Evolutionary conservation across 2,888 invertebrate genomes (phyloP).

Genomic region (Pterostichus niger): DNA sequence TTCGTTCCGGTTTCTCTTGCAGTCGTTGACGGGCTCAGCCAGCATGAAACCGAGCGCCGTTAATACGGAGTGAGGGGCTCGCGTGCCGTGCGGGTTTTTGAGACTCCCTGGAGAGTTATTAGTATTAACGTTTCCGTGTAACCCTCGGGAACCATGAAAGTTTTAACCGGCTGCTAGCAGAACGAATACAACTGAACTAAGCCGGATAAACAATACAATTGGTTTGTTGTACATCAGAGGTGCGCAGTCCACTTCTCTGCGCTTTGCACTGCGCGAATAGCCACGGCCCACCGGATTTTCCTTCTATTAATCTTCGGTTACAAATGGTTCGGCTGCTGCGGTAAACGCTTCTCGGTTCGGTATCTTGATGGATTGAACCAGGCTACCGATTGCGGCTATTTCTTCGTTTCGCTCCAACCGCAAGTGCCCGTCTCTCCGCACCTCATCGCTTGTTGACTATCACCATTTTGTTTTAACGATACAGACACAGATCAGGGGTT

Average conservation of each 20-base stretch:
- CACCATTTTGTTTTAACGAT: constrained; percentile 62
- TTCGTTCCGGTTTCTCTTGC: not conserved
- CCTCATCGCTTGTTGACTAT: not conserved
- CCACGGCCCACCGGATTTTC: constrained; percentile 60
- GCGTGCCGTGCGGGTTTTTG: constrained; percentile 53
- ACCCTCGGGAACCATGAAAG: constrained; percentile 61
- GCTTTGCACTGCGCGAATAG: not conserved
- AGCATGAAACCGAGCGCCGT: constrained; percentile 5
- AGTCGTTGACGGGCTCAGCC: not conserved
- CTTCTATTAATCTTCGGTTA: constrained; percentile 66
- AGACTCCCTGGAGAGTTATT: constrained; percentile 61
- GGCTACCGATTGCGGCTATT: constrained; percentile 62
- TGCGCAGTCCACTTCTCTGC: not conserved
- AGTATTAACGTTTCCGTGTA: constrained; percentile 59
- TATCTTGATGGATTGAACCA: constrained; percentile 64
- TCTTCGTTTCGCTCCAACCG: constrained; percentile 58
- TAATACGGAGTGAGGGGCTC: not conserved
- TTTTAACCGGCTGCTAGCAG: constrained; percentile 57
- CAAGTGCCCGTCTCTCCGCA: constrained; percentile 8
- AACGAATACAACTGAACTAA: constrained; percentile 45
- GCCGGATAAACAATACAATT: constrained; percentile 65
- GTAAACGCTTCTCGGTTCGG: constrained; percentile 63
- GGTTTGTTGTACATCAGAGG: constrained; percentile 52
- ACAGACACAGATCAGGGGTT: constrained; percentile 25
- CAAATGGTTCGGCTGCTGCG: constrained; percentile 65